Base-by-base conservation (phyloP, 2,888 invertebrate species). In the Baronia brevicornis region DNA sequence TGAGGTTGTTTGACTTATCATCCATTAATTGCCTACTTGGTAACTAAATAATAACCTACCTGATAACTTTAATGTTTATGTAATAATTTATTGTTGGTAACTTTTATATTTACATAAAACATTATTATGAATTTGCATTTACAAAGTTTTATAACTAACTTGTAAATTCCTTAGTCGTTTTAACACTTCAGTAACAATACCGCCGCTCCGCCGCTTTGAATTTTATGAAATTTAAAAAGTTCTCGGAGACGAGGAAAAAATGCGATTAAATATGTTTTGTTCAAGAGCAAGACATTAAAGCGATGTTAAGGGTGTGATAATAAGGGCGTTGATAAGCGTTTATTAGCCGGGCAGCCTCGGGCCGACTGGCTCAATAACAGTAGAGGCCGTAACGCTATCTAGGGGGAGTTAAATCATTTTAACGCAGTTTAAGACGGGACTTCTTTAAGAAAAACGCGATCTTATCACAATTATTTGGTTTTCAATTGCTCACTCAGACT, bases 191-290 rank as follows among this genome's bases (percentile, higher is more conserved):
- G 34, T 33, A 40, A 44, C 38, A 42, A 29, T 27, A 26, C 26
- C 39, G 39, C 41, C 38, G 33, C 36, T 30, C 38, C 33, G 28
- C 19, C 33, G 28, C 24, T 21, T 17, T 22, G 37, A 39, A 66
- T 61, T 64, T 79, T 79, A 74, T 74, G 68, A 79, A 82, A 79
- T 78, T 80, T 69, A 64, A 74, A 82, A 84, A 80, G 71, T 80
- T 79, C 64, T 59, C 57, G 55, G 47, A 51, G 43, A 49, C 54
- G 56, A 64, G 63, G 64, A 69, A 80, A 75, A 84, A 84, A 80
- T 82, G 78, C 74, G 84, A 85, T 85, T 85, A 85, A 85, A 85
- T 84, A 85, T 85, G 84, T 85, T 84, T 84, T 85, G 84, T 84
- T 84, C 84, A 79, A 82, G 72, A 78, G 80, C 78, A 78, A 77